Percentiles rank a stretch among this genome's conserved stretches.
These are phyloP conservation scores for Neria commutata DNA, from an alignment of 2,888 invertebrate genomes.

Conservation along the genomic window DNA sequence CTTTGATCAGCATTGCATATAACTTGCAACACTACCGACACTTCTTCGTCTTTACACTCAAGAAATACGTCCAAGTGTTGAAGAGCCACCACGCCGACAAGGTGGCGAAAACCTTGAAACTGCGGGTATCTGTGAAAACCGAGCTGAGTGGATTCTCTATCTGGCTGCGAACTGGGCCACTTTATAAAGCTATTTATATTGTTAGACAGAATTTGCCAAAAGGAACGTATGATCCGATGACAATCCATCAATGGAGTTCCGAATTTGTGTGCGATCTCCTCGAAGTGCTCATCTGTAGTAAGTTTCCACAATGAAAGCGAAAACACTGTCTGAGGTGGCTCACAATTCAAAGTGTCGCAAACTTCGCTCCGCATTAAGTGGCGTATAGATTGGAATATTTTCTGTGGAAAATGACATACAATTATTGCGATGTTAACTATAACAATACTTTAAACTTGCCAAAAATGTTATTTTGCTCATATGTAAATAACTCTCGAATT, in stretches of 20 bases:
- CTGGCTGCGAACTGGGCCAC: constrained; percentile 53
- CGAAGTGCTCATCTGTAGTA: constrained; percentile 58
- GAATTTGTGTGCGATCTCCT: constrained; percentile 56
- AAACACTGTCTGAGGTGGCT: constrained; percentile 50
- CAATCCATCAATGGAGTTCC: constrained; percentile 51
- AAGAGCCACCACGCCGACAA: constrained; percentile 53
- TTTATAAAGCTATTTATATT: constrained; percentile 57
- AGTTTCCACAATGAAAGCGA: constrained; percentile 58
- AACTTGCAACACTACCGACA: constrained; percentile 53
- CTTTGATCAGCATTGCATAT: constrained; percentile 56
- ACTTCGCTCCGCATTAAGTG: constrained; percentile 22
- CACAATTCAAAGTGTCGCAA: constrained; percentile 15
- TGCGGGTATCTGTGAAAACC: constrained; percentile 39
- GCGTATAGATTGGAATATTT: constrained; percentile 32
- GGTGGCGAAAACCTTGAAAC: constrained; percentile 42
- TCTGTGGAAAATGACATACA: constrained; percentile 16
- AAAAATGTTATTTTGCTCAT: constrained; percentile 53
- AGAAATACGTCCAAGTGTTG: constrained; percentile 56
- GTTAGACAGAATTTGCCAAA: constrained; percentile 56
- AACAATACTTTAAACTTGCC: constrained; percentile 33
- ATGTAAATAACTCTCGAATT: constrained; percentile 53
- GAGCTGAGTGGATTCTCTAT: constrained; percentile 43
- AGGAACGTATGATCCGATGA: constrained; percentile 51
- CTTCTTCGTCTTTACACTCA: constrained; percentile 55
- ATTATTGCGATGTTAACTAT: not conserved